phyloP scores from a whole-genome alignment of 2,888 invertebrate genomes.

The Trissolcus japonicus region DNA sequence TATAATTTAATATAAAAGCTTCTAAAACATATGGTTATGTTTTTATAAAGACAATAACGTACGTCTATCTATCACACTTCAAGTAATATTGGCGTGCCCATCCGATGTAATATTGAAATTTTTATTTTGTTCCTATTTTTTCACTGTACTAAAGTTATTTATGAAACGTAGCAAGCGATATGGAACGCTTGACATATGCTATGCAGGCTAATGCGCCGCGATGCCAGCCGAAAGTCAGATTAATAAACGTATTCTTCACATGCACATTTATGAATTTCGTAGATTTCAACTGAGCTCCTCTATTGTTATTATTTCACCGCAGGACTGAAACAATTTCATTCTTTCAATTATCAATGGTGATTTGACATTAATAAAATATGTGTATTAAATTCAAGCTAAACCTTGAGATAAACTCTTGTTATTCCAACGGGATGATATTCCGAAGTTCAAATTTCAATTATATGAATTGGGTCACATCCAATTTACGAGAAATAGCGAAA shows the following conservation, averaged over 20 bases:
- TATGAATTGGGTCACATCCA: too few relatives aligned
- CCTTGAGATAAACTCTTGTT: too few relatives aligned
- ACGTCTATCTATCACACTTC: slow-evolving; percentile 74
- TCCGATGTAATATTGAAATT: slow-evolving; percentile 75
- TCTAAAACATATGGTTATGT: slow-evolving; percentile 74
- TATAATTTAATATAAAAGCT: slow-evolving; percentile 64
- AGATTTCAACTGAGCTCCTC: too few relatives aligned
- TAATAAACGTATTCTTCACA: neutral
- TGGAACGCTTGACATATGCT: slow-evolving; percentile 62
- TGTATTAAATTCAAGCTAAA: too few relatives aligned
- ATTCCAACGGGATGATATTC: too few relatives aligned
- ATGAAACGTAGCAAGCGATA: slow-evolving; percentile 72
- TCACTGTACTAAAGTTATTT: slow-evolving; percentile 72
- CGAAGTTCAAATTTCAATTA: too few relatives aligned
- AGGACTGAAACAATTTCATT: too few relatives aligned
- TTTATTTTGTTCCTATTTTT: slow-evolving; percentile 68
- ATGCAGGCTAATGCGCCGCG: slow-evolving; percentile 63
- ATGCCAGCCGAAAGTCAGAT: slow-evolving; percentile 3
- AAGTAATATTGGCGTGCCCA: slow-evolving; percentile 73
- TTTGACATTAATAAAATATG: too few relatives aligned
- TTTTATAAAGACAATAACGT: slow-evolving; percentile 75
- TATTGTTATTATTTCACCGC: too few relatives aligned
- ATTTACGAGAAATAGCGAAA: too few relatives aligned
- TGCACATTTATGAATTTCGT: too few relatives aligned
- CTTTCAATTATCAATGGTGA: too few relatives aligned